Evolutionary conservation across 2,888 invertebrate species (phyloP).

Genomic region (Luffia ferchaultella): DNA sequence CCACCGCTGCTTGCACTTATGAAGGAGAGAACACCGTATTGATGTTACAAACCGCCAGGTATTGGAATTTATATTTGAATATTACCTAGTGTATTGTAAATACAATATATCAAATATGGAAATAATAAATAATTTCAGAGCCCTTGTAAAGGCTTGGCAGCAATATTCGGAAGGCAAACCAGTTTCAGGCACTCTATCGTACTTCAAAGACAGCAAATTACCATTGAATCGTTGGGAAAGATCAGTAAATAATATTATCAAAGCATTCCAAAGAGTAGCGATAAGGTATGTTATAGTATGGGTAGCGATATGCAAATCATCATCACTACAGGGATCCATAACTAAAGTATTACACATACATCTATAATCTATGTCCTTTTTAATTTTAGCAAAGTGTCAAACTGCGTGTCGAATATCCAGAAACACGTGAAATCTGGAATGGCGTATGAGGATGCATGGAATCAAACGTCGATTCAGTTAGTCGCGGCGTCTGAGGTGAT

Average conservation of each 20-base stretch:
- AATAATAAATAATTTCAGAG: too few species aligned
- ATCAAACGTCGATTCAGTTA: constrained; percentile 82
- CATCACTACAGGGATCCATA: too few species aligned
- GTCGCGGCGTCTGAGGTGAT: constrained; percentile 84
- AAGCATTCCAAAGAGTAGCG: constrained; percentile 68
- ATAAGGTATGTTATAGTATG: constrained; percentile 62
- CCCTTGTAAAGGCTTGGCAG: constrained; percentile 80
- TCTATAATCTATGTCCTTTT: not conserved
- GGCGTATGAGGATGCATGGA: constrained; percentile 83
- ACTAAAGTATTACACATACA: too few species aligned
- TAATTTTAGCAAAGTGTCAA: constrained; percentile 69
- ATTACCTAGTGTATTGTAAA: too few species aligned
- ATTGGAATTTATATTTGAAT: constrained; percentile 6
- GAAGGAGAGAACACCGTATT: constrained; percentile 97
- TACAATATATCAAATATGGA: too few species aligned
- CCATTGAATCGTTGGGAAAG: constrained; percentile 32
- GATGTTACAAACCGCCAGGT: constrained; percentile 86
- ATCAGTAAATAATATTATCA: constrained; percentile 58
- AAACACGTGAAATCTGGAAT: constrained; percentile 69
- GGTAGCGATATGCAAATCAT: too few species aligned
- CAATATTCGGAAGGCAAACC: constrained; percentile 65
- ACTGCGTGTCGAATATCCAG: constrained; percentile 72
- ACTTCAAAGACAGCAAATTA: constrained; percentile 27
- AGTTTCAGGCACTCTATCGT: constrained; percentile 70
- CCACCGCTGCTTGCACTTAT: constrained; percentile 90